A percentile compares a stretch with the other conserved stretches of the same genome.
These are phyloP conservation scores for Eupsittula cactorum DNA, from an alignment of 2,113 vertebrate genomes.

Conservation along the genomic window DNA sequence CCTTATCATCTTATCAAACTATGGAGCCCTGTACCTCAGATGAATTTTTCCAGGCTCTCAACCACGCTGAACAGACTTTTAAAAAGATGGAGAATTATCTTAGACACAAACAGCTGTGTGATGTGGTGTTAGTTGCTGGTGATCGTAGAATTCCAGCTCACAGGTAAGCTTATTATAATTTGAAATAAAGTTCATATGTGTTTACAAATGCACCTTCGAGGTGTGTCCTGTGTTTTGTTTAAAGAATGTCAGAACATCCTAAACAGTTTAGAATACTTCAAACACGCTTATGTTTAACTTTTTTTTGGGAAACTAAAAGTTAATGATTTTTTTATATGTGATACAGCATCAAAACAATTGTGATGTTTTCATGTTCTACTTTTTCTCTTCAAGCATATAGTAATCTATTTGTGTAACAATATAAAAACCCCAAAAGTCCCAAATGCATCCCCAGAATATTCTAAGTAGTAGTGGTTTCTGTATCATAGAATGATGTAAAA, in stretches of 20 bases:
- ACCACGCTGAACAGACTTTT: conserved; percentile 94
- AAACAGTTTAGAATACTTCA: background rate
- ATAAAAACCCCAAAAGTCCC: background rate
- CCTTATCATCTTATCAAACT: conserved; percentile 86
- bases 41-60: conserved; percentile 93
- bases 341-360: background rate
- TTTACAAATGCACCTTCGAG: background rate
- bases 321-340: background rate
- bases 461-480: background rate
- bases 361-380: background rate
- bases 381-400: background rate
- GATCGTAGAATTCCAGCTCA: conserved; percentile 96
- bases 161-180: conserved; percentile 78
- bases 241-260: background rate
- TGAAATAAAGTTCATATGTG: background rate
- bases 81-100: conserved; percentile 97
- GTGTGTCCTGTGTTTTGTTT: background rate
- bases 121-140: conserved; percentile 92
- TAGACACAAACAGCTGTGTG: conserved; percentile 91
- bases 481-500: background rate
- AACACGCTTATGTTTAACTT: accelerated
- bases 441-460: background rate
- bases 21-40: conserved; percentile 94
- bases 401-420: background rate
- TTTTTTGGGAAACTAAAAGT: background rate